Percentiles rank a stretch among this genome's conserved stretches.
Evolutionary conservation across 2,888 invertebrate genomes (phyloP).

Genomic region (Elysia crispata): DNA sequence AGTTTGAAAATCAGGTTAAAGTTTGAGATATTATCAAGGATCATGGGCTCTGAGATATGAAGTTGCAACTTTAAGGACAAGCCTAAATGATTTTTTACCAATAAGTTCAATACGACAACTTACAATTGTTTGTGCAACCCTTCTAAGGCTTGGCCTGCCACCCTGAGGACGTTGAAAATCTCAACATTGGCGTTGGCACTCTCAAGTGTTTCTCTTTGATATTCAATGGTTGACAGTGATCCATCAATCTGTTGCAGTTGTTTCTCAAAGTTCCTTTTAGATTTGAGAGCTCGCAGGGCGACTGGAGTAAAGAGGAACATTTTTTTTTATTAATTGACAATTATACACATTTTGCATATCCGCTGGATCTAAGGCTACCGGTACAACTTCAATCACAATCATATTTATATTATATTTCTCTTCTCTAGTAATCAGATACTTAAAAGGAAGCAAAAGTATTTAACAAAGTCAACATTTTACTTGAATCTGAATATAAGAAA

Average conservation of each 20-base stretch:
- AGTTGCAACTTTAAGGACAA: no score
- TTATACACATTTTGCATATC: no score
- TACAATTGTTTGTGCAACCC: constrained; percentile 93
- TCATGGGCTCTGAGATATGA: no score
- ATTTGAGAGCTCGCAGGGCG: constrained; percentile 96
- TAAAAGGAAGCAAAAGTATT: no score
- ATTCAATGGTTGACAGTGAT: constrained; percentile 96
- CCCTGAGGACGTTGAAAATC: constrained; percentile 97
- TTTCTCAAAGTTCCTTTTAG: constrained; percentile 98
- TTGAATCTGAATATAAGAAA: no score
- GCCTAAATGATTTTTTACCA: no score
- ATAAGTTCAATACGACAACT: constrained; percentile 50
- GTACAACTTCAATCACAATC: not conserved
- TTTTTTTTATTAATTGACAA: no score
- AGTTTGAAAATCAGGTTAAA: no score
- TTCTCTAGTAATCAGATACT: no score
- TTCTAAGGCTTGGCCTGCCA: constrained; percentile 96
- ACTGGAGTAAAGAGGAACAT: constrained; percentile 80
- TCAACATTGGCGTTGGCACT: constrained; percentile 98
- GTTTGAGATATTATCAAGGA: no score
- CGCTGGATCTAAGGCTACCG: not conserved
- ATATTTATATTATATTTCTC: no score
- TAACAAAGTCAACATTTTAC: no score
- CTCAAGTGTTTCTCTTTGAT: constrained; percentile 95
- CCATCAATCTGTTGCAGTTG: constrained; percentile 98